phyloP scores from a whole-genome alignment of 2,113 vertebrate genomes.

The Ceyx cyanopectus region DNA sequence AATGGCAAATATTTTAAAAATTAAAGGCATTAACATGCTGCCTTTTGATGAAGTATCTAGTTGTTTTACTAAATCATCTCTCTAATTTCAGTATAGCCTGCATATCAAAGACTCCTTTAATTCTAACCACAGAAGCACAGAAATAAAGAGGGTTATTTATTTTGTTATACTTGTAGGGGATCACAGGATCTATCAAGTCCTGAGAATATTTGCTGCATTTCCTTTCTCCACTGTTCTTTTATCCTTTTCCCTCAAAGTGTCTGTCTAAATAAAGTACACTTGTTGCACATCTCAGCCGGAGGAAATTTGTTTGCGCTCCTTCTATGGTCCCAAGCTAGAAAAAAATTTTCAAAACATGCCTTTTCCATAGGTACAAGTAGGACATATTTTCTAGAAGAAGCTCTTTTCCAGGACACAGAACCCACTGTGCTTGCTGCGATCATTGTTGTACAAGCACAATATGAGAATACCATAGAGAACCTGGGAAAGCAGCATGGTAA shows the following conservation, averaged over 20 bases:
- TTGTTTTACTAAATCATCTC: background rate
- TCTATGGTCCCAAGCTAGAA: background rate
- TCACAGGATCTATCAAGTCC: background rate
- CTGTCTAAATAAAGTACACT: background rate
- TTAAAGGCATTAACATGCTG: background rate
- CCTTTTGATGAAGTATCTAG: background rate
- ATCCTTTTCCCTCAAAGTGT: background rate
- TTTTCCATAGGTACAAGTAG: background rate
- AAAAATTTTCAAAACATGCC: background rate
- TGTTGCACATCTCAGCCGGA: background rate
- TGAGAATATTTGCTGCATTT: background rate
- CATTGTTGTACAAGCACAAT: accelerated
- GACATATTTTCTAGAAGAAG: background rate
- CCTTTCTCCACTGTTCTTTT: background rate
- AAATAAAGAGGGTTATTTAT: background rate
- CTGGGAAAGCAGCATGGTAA: accelerated
- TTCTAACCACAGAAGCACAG: background rate
- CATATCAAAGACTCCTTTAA: background rate
- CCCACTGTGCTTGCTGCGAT: accelerated
- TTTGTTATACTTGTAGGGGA: background rate
- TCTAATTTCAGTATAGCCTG: background rate
- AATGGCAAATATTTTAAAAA: background rate
- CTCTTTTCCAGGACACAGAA: background rate
- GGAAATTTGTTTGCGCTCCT: background rate
- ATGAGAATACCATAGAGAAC: accelerated